Evolutionary conservation across 92 coral and sea anemone genomes (phyloP).

Genomic region (Phenganax stokvisi): DNA sequence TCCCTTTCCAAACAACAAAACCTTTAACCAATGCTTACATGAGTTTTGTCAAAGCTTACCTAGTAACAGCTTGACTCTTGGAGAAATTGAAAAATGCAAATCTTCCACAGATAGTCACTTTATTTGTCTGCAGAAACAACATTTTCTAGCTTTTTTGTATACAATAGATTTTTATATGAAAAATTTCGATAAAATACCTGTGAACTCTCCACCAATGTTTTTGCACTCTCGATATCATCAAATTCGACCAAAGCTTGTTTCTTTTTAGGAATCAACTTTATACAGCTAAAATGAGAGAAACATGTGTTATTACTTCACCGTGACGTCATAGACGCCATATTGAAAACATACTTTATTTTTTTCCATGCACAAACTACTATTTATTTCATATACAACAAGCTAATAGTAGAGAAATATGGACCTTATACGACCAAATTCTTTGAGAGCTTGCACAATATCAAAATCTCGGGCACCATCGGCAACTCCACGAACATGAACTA

Average conservation of each 20-base stretch:
- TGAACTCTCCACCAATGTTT: slow-evolving; percentile 47
- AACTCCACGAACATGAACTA: slow-evolving; percentile 86
- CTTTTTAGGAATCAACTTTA: slow-evolving; percentile 90
- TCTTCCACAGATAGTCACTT: slow-evolving; percentile 73
- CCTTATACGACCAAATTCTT: slow-evolving; percentile 69
- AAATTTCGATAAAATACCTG: slow-evolving; percentile 47
- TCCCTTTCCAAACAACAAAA: neutral
- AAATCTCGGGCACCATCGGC: slow-evolving; percentile 93
- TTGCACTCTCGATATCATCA: slow-evolving; percentile 65
- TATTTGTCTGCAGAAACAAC: slow-evolving; percentile 45
- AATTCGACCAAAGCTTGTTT: slow-evolving; percentile 96
- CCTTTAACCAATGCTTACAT: neutral
- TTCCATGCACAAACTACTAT: neutral
- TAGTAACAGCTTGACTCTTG: slow-evolving; percentile 79
- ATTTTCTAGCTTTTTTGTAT: too few species aligned
- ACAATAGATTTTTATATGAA: neutral
- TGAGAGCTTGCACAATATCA: slow-evolving; percentile 65
- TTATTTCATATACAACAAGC: neutral
- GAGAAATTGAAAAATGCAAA: slow-evolving; percentile 83
- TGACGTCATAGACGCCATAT: too few species aligned
- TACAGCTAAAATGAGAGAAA: slow-evolving; percentile 51
- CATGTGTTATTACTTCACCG: too few species aligned
- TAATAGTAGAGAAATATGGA: neutral
- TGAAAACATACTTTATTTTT: too few species aligned
- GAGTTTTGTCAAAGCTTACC: slow-evolving; percentile 45